Evolutionary conservation across 2,888 invertebrate genomes (phyloP).

Genomic region (Limnephilus auricula): DNA sequence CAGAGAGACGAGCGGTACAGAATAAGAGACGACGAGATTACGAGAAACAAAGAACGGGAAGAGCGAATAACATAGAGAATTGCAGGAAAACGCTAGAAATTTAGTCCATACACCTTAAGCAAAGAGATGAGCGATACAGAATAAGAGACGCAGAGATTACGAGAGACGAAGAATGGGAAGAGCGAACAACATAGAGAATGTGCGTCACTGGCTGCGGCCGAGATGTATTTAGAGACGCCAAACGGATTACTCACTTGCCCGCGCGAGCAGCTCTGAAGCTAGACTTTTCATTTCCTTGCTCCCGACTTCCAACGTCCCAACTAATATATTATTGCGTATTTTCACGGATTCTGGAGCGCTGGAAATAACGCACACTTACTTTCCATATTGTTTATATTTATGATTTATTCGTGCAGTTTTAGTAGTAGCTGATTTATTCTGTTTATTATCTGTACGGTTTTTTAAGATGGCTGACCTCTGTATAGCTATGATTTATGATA

Average conservation of each 20-base stretch:
- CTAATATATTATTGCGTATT: not conserved
- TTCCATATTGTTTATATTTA: not conserved
- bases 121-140: not conserved
- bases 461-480: not conserved
- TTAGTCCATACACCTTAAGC: too few species aligned
- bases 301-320: not conserved
- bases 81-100: too few species aligned
- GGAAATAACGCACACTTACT: not conserved
- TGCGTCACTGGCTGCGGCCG: not conserved
- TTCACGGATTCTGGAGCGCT: not conserved
- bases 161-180: not conserved
- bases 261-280: not conserved
- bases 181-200: not conserved
- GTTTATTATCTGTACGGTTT: not conserved
- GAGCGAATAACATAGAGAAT: not conserved
- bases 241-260: not conserved
- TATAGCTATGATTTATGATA: not conserved
- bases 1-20: not conserved
- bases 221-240: not conserved
- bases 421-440: not conserved
- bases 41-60: not conserved
- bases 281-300: not conserved
- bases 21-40: not conserved
- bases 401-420: not conserved
- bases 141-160: not conserved